These are phyloP conservation scores for Napeogenes sylphis DNA, from an alignment of 2,888 invertebrate species.

Conservation along the genomic window DNA sequence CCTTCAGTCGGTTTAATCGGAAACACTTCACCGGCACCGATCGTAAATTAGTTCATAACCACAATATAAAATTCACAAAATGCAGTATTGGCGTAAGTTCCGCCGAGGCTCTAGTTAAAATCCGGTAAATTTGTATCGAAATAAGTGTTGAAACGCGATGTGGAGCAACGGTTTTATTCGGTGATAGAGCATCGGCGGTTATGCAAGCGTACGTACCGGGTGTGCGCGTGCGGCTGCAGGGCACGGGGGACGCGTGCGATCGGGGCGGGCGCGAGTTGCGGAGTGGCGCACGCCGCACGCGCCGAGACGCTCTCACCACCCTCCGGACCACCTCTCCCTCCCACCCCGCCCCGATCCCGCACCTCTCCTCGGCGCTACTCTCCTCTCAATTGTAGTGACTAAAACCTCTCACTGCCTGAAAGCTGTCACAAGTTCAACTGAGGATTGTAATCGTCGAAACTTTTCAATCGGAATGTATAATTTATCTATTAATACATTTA, in stretches of 20 bases:
- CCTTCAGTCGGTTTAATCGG: constrained; percentile 33
- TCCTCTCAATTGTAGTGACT: constrained; percentile 7
- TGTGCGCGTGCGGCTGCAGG: constrained; percentile 35
- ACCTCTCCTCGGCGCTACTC: constrained; percentile 1
- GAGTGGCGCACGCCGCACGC: constrained; percentile 44
- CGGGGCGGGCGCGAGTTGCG: constrained; percentile 55
- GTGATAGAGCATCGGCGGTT: constrained; percentile 32
- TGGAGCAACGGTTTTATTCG: constrained; percentile 22
- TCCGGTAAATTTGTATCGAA: constrained; percentile 23
- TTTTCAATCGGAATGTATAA: neutral
- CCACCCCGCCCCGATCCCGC: constrained; percentile 12
- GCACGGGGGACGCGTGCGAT: constrained; percentile 51
- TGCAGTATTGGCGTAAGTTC: constrained; percentile 26
- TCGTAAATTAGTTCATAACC: constrained; percentile 22
- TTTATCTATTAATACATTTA: too few species aligned
- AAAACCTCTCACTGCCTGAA: constrained; percentile 12
- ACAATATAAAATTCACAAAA: constrained; percentile 28
- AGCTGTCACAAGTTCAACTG: constrained; percentile 15
- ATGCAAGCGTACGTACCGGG: constrained; percentile 54
- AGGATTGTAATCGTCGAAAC: neutral
- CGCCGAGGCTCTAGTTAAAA: constrained; percentile 29
- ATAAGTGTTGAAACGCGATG: constrained; percentile 22
- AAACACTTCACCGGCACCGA: constrained; percentile 32
- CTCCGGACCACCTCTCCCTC: constrained; percentile 22
- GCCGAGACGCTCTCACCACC: constrained; percentile 24